Evolutionary conservation across 2,888 invertebrate species (phyloP), one percentile per base, ranked within the genome.

Genomic region (Spilosoma lubricipeda): DNA sequence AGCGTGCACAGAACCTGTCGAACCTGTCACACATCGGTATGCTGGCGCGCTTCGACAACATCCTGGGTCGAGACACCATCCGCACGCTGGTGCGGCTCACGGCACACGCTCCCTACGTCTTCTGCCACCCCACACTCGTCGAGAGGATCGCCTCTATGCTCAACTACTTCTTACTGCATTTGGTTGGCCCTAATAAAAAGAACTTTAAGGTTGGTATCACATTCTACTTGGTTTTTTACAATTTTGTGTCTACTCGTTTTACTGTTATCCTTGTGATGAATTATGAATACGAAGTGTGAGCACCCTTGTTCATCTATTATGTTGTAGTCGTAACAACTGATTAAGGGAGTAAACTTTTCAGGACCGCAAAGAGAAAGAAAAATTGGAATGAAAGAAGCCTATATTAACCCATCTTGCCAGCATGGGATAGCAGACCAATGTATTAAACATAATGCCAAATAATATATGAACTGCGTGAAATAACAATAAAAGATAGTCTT

Each of bases 61-160:
- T 99, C 83, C 96, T 99, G 77, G 99, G 99, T 0, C 97, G 97
- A 72, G 98, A 98, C 92, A 99, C 99, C 0, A 98, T 99, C 77
- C 97, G 97, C 74, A 97, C 98, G 13, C 95, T 99, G 13, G 98
- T 98, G 85, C 96, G 97, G 74, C 95, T 98, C 72, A 98, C 98
- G 0, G 97, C 97, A 0, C 95, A 98, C 97, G 90, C 97, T 96
- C 90, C 97, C 95, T 92, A 90, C 67, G 98, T 99, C 67, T 99
- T 99, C 94, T 98, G 98, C 82, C 99, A 99, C 90, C 97, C 97
- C 64, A 98, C 98, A 13, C 97, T 99, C 96, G 99, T 99, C 2
- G 99, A 99, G 90, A 96, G 99, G 45, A 97, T 99, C 76, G 98
- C 99, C 0, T 97, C 98, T 18, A 99, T 99, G 99, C 96, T 99